Base-by-base conservation (phyloP, 2,797 vertebrate genomes). In the Lacerta bilineata region DNA sequence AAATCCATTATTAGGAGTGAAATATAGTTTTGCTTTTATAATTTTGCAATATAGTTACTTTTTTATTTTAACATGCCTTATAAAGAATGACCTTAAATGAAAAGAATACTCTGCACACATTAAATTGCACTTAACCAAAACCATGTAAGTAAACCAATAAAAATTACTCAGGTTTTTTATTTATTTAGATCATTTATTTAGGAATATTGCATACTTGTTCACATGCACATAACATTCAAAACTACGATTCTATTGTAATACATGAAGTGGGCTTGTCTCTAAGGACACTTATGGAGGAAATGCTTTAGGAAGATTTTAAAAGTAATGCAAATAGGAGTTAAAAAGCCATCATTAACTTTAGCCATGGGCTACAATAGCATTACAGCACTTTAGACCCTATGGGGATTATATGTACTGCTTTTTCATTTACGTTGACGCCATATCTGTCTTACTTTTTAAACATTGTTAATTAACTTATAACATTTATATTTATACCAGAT, bases 61-160 rank as follows among this genome's bases (percentile, higher is more conserved):
- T 93, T 92, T 97, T 96, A 95, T 96, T 96, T 97, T 96, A 96
- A 95, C 96, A 96, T 95, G 95, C 97, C 96, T 97, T 97, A 97
- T 97, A 96, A 96, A 96, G 92, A 96, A 96, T 94, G 91, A 96
- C 95, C 96, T 97, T 97, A 97, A 97, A 94, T 93, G 86, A 95
- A 74, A 95, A 96, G 93, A 95, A 92, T 84, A 91, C 93, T 93
- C 89, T 96, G 92, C 86, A 87, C 91, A 93, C 87, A 89, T 96
- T 88, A 90, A 95, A 93, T 94, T 96, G 96, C 96, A 97, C 95
- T 95, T 96, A 97, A 96, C 94, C 94, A 95, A 96, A 97, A 95
- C 88, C 91, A 91, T 95, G 72, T 79, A 88, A 94, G 91, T 94
- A 95, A 94, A 94, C 86, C 95, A 91, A 94, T 92, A 92, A 90